These are phyloP conservation scores for Papilio polyxenes DNA, from an alignment of 1,140 invertebrate genomes.

Conservation along the genomic window DNA sequence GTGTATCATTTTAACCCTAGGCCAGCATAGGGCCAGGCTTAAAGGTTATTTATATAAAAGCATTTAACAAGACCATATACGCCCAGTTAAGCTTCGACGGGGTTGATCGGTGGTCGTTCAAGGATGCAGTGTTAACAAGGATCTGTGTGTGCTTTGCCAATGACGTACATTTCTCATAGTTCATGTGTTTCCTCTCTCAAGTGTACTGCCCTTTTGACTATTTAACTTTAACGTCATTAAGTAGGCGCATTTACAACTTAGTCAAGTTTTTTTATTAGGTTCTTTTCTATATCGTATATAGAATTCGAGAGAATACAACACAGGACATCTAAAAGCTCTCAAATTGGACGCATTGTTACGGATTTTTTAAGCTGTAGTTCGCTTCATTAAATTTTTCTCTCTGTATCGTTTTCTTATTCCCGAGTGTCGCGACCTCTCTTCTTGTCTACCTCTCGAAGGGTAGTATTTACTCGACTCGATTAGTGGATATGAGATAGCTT, in stretches of 20 bases:
- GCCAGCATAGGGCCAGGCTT: conserved; percentile 66
- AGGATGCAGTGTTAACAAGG: conserved; percentile 36
- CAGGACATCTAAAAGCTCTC: too few relatives aligned
- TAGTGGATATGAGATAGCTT: too few relatives aligned
- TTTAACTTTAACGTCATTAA: background rate
- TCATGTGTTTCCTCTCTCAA: background rate
- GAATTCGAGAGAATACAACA: too few relatives aligned
- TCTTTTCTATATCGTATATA: too few relatives aligned
- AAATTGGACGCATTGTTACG: too few relatives aligned
- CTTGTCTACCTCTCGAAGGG: too few relatives aligned
- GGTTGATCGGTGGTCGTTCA: conserved; percentile 41
- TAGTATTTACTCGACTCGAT: too few relatives aligned
- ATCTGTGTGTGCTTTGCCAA: background rate
- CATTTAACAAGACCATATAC: conserved; percentile 51
- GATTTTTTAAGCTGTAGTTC: too few relatives aligned
- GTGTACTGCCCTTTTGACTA: background rate
- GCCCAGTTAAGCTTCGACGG: conserved; percentile 49
- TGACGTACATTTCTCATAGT: background rate
- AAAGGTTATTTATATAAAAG: conserved; percentile 75
- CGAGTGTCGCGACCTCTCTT: too few relatives aligned
- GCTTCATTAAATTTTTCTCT: too few relatives aligned
- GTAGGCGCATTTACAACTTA: background rate
- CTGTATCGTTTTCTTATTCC: too few relatives aligned
- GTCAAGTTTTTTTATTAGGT: background rate
- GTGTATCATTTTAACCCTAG: conserved; percentile 74